Evolutionary conservation across 2,113 vertebrate genomes (phyloP).

Genomic region (Gobiocypris rarus): DNA sequence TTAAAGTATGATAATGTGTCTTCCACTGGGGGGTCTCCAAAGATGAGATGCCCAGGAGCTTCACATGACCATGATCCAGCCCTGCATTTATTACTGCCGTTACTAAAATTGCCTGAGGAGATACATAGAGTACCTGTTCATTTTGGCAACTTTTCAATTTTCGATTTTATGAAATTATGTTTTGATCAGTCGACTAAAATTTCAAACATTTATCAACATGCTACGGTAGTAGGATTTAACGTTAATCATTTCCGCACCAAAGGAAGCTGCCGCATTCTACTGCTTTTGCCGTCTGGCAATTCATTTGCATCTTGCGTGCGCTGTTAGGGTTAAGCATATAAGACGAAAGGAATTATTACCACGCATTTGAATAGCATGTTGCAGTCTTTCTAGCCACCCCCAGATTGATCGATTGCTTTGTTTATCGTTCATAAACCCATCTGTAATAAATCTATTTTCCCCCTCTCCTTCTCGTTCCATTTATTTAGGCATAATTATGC

Average conservation of each 20-base stretch:
- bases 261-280: slow-evolving; percentile 67
- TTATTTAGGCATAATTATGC: slow-evolving; percentile 75
- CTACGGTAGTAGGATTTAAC: slow-evolving; percentile 61
- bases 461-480: slow-evolving; percentile 57
- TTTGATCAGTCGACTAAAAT: background rate
- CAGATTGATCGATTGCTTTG: slow-evolving; percentile 79
- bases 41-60: slow-evolving; percentile 13
- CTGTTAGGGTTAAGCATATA: slow-evolving; percentile 70
- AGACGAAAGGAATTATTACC: slow-evolving; percentile 69
- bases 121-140: background rate
- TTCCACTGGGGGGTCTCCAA: background rate
- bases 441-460: slow-evolving; percentile 73
- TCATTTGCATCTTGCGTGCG: slow-evolving; percentile 75
- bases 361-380: slow-evolving; percentile 66
- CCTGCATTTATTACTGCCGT: slow-evolving; percentile 1
- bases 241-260: slow-evolving; percentile 76
- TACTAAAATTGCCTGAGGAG: background rate
- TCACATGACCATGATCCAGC: background rate
- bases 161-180: background rate
- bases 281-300: slow-evolving; percentile 68
- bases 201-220: slow-evolving; percentile 50
- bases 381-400: slow-evolving; percentile 62
- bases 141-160: slow-evolving; percentile 1
- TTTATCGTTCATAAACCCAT: slow-evolving; percentile 80
- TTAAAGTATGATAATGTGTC: slow-evolving; percentile 24